Conservation (phyloP, 2,797 vertebrate species). For the Pantherophis vulpinus region DNA sequence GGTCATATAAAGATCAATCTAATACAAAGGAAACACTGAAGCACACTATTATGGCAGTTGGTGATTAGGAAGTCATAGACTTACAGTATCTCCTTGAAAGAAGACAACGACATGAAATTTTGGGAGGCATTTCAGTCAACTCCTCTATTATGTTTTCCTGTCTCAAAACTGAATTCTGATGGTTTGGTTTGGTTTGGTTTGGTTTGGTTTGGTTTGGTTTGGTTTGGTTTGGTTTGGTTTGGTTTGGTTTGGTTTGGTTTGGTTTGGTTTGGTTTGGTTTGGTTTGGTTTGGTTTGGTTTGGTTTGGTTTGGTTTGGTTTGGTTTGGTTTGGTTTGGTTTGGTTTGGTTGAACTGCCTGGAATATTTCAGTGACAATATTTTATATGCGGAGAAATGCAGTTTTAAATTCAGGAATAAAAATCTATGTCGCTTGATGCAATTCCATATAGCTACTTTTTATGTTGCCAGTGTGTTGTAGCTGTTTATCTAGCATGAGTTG, state of each 20-base stretch:
- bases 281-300: neutral
- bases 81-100: constrained; percentile 10
- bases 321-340: no score
- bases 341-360: no score
- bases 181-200: no score
- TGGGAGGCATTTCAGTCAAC: neutral
- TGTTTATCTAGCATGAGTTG: neutral
- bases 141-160: neutral
- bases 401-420: neutral
- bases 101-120: neutral
- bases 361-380: neutral
- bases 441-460: neutral
- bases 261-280: neutral
- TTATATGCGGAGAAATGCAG: neutral
- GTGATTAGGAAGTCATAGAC: neutral
- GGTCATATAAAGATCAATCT: neutral
- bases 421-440: neutral
- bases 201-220: neutral
- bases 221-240: neutral
- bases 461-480: neutral
- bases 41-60: constrained; percentile 1
- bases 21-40: constrained; percentile 21
- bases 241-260: neutral
- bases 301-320: neutral
- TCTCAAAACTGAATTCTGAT: neutral